Evolutionary conservation across 2,113 vertebrate species (phyloP), one percentile per base, ranked within the genome.

Genomic region (Podarcis raffonei): DNA sequence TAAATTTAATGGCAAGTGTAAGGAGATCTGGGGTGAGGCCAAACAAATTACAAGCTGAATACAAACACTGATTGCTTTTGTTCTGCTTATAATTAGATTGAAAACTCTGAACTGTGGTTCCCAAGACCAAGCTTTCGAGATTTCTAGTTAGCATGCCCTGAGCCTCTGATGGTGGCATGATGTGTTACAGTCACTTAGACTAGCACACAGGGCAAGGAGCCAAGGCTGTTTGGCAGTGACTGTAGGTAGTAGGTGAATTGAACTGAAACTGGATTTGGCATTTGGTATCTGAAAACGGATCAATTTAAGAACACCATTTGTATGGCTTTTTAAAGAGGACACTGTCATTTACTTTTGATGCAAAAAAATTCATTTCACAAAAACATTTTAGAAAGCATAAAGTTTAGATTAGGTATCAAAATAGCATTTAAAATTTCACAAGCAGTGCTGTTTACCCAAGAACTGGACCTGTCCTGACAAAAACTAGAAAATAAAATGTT

Each of bases 401-500:
- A 82, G 66, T 42, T 75, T 4, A 0, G 0, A 89, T 0, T 4
- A 83, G 0, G 48, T 13, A 35, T 81, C 53, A 86, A 74, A 72
- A 89, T 22, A 81, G 6, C 25, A 23, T 62, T 84, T 90, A 83
- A 79, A 15, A 11, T 4, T 39, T 92, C 48, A 89, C 42, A 80
- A 81, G 25, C 87, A 92, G 3, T 32, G 1, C 27, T 90, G 84
- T 39, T 71, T 88, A 62, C 30, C 48, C 65, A 80, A 20, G 25
- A 22, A 57, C 65, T 86, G 27, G 32, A 4, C 7, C 12, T 7
- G 48, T 53, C 42, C 69, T 78, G 25, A 65, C 76, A 32, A 86
- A 80, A 87, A 11, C 71, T 0, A 92, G 59, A 82, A 93, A 83
- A 32, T 59, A 82, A 85, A 92, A 30, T 69, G 87, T 83, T 72